Conservation (phyloP, 23 tunicate genomes). For the Trididemnum miniatum region DNA sequence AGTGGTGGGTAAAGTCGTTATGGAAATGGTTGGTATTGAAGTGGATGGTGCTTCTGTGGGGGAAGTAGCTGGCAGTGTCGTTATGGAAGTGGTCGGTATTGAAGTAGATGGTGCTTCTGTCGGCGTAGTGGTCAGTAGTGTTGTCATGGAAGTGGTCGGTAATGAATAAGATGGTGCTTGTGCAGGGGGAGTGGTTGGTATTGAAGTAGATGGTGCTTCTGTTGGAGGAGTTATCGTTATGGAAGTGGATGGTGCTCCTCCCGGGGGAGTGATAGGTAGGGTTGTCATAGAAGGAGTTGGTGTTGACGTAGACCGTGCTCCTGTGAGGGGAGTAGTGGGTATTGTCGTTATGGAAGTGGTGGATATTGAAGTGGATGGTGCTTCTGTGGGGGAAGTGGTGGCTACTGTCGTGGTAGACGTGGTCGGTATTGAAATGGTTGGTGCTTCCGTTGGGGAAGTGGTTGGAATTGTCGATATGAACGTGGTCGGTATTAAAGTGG, state of each 20-base stretch:
- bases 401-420: too few species aligned
- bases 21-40: neutral
- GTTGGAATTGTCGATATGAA: neutral
- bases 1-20: neutral
- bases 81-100: constrained; percentile 41
- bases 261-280: too few species aligned
- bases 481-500: too few species aligned
- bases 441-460: too few species aligned
- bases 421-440: too few species aligned
- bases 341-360: too few species aligned
- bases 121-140: neutral
- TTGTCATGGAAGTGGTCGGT: neutral
- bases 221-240: neutral
- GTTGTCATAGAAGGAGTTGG: too few species aligned
- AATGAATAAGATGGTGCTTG: constrained; percentile 20
- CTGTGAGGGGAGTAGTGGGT: too few species aligned
- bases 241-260: constrained; percentile 11
- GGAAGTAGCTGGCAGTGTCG: constrained; percentile 39
- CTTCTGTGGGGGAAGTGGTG: too few species aligned
- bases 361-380: too few species aligned
- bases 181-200: constrained; percentile 55
- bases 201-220: constrained; percentile 21
- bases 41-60: too few species aligned
- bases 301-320: too few species aligned
- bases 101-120: constrained; percentile 22